Percentiles rank a stretch among this genome's conserved stretches.
Evolutionary conservation across 2,888 invertebrate genomes (phyloP).

Genomic region (Nasonia oneida): DNA sequence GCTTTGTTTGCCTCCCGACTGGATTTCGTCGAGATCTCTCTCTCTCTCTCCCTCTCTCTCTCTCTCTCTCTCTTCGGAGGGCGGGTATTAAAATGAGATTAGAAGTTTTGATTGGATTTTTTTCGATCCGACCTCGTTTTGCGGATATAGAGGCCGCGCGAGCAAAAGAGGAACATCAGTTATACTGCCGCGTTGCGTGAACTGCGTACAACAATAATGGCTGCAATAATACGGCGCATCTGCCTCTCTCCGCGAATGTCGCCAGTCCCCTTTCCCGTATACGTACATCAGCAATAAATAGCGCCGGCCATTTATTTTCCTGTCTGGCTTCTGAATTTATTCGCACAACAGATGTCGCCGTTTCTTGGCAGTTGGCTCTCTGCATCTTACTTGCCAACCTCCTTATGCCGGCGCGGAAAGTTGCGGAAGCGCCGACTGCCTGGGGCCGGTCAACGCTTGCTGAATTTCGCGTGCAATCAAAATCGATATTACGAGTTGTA

Average conservation of each 20-base stretch:
- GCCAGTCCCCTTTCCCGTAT: background rate
- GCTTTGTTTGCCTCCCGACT: background rate
- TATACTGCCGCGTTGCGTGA: background rate
- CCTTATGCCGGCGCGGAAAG: conserved; percentile 8
- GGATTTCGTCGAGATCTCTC: background rate
- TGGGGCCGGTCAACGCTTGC: background rate
- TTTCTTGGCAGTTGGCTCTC: conserved; percentile 35
- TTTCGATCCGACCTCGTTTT: background rate
- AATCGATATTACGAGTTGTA: background rate
- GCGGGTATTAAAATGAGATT: background rate
- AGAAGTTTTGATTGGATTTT: background rate
- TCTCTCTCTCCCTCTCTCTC: no score
- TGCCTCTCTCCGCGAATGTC: conserved; percentile 14
- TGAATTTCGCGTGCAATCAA: background rate
- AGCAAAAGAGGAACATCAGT: no score
- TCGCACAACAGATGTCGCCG: conserved; percentile 35
- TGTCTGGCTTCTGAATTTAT: conserved; percentile 46
- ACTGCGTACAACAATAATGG: background rate
- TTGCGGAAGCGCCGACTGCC: background rate
- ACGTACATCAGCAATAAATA: conserved; percentile 38
- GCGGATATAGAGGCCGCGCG: background rate
- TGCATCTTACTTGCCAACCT: conserved; percentile 37
- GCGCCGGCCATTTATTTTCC: conserved; percentile 38
- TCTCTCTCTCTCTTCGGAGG: no score
- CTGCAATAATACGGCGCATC: conserved; percentile 1